phyloP scores from a whole-genome alignment of 2,888 invertebrate genomes.

The Callyntrura sp. region DNA sequence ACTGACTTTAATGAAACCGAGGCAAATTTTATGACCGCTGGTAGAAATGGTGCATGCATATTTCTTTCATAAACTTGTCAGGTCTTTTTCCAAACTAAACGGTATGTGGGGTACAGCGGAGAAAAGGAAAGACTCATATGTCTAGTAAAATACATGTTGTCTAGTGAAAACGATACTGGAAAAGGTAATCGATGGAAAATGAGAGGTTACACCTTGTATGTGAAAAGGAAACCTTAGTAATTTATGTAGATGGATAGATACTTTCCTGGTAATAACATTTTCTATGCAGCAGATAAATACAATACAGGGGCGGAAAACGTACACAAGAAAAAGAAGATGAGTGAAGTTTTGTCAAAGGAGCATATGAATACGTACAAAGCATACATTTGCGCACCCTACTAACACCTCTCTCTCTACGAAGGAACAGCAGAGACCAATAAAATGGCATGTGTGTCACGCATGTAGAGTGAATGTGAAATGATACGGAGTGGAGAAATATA shows the following conservation, averaged over 20 bases:
- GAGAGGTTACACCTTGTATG: not conserved
- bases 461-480: no score
- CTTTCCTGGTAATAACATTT: slow-evolving; percentile 29
- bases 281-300: not conserved
- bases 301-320: not conserved
- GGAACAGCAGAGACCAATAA: no score
- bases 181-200: not conserved
- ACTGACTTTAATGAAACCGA: not conserved
- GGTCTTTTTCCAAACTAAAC: no score
- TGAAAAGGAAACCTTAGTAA: slow-evolving; percentile 20
- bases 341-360: not conserved
- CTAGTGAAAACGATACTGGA: not conserved
- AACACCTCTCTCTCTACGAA: no score
- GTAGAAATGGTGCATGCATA: not conserved
- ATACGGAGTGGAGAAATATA: not conserved
- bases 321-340: slow-evolving; percentile 7
- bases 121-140: no score
- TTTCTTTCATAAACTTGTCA: no score
- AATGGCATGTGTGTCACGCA: no score
- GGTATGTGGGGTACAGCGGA: no score
- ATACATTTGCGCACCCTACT: not conserved
- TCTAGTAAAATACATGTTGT: not conserved
- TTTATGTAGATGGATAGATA: not conserved
- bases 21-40: slow-evolving; percentile 63
- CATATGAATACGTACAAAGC: not conserved